Evolutionary conservation across 1,140 invertebrate genomes (phyloP).

Genomic region (Zaprionus camerounensis): DNA sequence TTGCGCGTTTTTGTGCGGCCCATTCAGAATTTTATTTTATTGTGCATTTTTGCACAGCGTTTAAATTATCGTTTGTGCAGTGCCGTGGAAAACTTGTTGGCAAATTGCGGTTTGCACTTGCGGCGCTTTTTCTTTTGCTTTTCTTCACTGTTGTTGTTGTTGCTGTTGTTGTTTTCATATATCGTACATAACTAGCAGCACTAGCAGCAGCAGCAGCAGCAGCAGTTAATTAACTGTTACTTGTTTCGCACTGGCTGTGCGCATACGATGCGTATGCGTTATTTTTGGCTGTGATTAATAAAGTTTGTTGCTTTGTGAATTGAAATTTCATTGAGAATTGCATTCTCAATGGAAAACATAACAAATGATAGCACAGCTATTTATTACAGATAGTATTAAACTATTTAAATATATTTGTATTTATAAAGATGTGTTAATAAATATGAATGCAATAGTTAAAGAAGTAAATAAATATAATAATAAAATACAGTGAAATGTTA

Average conservation of each 20-base stretch:
- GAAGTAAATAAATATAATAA: too few relatives aligned
- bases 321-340: constrained; percentile 26
- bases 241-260: constrained; percentile 43
- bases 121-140: constrained; percentile 13
- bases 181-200: too few relatives aligned
- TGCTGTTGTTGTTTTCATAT: constrained; percentile 16
- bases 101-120: constrained; percentile 47
- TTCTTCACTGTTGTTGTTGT: not conserved
- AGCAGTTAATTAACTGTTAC: constrained; percentile 51
- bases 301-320: not conserved
- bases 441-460: too few relatives aligned
- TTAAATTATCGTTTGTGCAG: constrained; percentile 40
- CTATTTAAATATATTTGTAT: too few relatives aligned
- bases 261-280: constrained; percentile 52
- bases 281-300: constrained; percentile 13
- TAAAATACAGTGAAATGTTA: too few relatives aligned
- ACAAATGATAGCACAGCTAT: not conserved
- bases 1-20: constrained; percentile 9
- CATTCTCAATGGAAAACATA: constrained; percentile 25
- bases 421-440: not conserved
- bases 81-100: constrained; percentile 49
- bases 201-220: constrained; percentile 6
- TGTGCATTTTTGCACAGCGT: constrained; percentile 51
- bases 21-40: constrained; percentile 77
- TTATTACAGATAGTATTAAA: too few relatives aligned